Evolutionary conservation across 2,888 invertebrate genomes (phyloP), one percentile per base, ranked within the genome.

Genomic region (Scelioninae gen. 1): DNA sequence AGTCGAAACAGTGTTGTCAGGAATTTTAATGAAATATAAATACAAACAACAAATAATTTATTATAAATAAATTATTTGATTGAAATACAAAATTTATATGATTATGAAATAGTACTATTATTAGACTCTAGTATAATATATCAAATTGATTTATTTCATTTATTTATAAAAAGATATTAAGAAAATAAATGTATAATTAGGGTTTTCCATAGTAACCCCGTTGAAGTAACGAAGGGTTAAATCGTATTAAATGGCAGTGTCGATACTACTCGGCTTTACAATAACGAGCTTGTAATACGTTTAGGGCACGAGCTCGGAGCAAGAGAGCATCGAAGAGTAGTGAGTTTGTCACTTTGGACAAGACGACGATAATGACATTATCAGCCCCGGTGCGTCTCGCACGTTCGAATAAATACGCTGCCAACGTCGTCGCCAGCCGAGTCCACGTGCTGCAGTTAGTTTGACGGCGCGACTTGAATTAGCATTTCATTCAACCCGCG

Each of bases 321-420:
- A 31, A 63, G 49, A 40, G 53, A 34, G 45, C 45, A 34, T 23
- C 16, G 31, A 45, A 65, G 69, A 68, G 51, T 56, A 68, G 72
- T 40, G 75, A 82, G 82, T 82, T 82, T 82, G 78, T 82, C 74
- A 78, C 69, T 83, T 82, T 56, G 78, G 71, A 79, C 71, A 66
- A 71, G 65, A 58, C 43, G 71, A 75, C 71, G 83, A 79, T 83
- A 79, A 83, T 83, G 43, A 71, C 60, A 79, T 80, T 80, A 80
- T 79, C 78, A 83, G 69, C 60, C 23, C 62, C 32, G 45, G 34
- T 71, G 71, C 69, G 66, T 74, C 74, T 75, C 58, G 49, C 63
- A 62, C 69, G 74, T 72, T 69, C 49, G 31, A 78, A 82, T 78
- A 78, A 82, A 78, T 82, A 58, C 53, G 38, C 49, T 69, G 40